Conservation (phyloP, 2,888 invertebrate genomes). For the Onthophagus sagittarius region DNA sequence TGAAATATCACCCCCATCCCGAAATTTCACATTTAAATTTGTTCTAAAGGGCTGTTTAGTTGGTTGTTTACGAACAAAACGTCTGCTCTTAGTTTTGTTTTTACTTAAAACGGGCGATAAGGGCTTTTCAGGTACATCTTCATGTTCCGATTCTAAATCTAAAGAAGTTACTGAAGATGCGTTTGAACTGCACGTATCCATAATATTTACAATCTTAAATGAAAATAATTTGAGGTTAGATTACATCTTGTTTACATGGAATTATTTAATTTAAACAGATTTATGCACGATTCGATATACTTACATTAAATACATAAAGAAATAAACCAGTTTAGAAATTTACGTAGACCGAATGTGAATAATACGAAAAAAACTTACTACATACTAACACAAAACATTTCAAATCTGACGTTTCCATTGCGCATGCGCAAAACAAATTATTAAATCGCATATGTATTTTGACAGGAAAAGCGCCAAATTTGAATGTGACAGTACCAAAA, state of each 20-base stretch:
- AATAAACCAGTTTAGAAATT: not conserved
- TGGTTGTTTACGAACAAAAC: slow-evolving; percentile 22
- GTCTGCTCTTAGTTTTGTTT: slow-evolving; percentile 24
- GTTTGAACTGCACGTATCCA: slow-evolving; percentile 9
- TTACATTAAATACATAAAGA: not conserved
- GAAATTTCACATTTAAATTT: slow-evolving; percentile 21
- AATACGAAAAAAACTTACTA: not conserved
- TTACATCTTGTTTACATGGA: no score
- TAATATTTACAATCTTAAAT: not conserved
- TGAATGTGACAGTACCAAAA: not conserved
- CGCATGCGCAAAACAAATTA: not conserved
- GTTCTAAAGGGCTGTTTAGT: slow-evolving; percentile 20
- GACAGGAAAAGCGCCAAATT: not conserved
- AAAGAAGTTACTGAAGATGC: slow-evolving; percentile 7
- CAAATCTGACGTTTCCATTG: slow-evolving; percentile 7
- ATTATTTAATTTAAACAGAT: no score
- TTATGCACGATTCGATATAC: not conserved
- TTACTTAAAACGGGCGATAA: slow-evolving; percentile 37
- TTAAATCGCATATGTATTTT: not conserved
- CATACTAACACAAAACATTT: slow-evolving; percentile 1
- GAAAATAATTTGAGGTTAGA: no score
- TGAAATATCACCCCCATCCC: slow-evolving; percentile 18
- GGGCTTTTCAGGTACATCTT: slow-evolving; percentile 25
- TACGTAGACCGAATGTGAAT: not conserved
- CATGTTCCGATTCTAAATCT: slow-evolving; percentile 1